A percentile compares a stretch with the other conserved stretches of the same genome.
Evolutionary conservation across 2,797 vertebrate species (phyloP).

Genomic region (Sarcophilus harrisii): DNA sequence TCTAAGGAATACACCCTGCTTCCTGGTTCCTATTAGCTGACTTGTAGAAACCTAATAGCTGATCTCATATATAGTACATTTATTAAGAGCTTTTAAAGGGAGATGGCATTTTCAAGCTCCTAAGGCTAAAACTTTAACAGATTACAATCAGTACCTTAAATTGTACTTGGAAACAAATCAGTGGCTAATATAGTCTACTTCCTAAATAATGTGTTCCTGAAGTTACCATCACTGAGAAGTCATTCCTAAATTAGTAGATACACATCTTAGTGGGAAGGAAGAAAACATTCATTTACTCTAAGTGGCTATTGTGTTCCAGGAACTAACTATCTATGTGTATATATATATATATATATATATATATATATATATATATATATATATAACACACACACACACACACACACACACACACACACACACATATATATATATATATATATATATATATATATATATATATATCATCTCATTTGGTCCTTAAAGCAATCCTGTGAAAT

Average conservation of each 20-base stretch:
- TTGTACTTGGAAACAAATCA: slow-evolving; percentile 3
- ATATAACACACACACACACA: too few species aligned
- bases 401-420: too few species aligned
- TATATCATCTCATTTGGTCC: background rate
- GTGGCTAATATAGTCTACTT: background rate
- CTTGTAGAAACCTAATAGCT: background rate
- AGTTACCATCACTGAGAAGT: background rate
- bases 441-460: too few species aligned
- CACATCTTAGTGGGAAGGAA: background rate
- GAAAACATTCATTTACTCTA: background rate
- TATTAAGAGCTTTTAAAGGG: background rate
- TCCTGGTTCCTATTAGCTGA: background rate
- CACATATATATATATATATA: too few species aligned
- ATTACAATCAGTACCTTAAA: background rate
- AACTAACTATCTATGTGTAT: too few species aligned
- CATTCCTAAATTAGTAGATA: background rate
- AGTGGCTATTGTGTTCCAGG: accelerated
- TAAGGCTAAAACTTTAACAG: background rate
- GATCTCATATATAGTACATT: background rate
- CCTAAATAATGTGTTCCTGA: background rate
- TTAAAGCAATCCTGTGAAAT: background rate
- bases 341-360: too few species aligned
- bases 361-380: too few species aligned
- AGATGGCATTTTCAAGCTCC: background rate
- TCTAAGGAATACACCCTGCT: background rate